A percentile compares a stretch with the other conserved stretches of the same genome.
phyloP scores from a whole-genome alignment of 2,797 vertebrate genomes.

The Hydrophis major region DNA sequence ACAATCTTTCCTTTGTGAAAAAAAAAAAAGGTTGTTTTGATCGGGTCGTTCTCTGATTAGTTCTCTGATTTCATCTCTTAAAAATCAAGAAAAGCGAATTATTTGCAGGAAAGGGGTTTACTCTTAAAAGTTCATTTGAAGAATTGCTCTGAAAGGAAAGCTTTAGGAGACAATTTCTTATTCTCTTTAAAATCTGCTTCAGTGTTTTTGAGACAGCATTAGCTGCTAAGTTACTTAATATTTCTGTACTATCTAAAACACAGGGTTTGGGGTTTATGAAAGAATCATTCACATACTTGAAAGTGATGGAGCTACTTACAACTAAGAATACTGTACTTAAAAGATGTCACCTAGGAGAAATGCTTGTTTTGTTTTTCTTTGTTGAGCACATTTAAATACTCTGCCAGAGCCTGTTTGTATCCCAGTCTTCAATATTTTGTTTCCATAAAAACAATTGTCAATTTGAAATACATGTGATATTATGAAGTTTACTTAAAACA shows the following conservation, averaged over 20 bases:
- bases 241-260: neutral
- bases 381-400: neutral
- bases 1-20: neutral
- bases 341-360: neutral
- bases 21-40: neutral
- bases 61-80: neutral
- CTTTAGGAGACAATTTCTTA: neutral
- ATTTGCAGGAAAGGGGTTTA: neutral
- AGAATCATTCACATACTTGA: neutral
- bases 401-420: neutral
- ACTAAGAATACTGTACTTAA: neutral
- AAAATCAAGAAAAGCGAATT: neutral
- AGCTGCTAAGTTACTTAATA: neutral
- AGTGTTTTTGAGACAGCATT: neutral
- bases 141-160: neutral
- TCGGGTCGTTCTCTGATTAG: neutral
- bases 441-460: neutral
- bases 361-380: neutral
- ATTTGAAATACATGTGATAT: neutral
- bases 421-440: neutral
- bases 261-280: neutral
- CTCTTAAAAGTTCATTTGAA: neutral
- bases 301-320: neutral
- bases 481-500: neutral
- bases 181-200: neutral